phyloP scores from a whole-genome alignment of 2,113 vertebrate species.

The Pipra filicauda region DNA sequence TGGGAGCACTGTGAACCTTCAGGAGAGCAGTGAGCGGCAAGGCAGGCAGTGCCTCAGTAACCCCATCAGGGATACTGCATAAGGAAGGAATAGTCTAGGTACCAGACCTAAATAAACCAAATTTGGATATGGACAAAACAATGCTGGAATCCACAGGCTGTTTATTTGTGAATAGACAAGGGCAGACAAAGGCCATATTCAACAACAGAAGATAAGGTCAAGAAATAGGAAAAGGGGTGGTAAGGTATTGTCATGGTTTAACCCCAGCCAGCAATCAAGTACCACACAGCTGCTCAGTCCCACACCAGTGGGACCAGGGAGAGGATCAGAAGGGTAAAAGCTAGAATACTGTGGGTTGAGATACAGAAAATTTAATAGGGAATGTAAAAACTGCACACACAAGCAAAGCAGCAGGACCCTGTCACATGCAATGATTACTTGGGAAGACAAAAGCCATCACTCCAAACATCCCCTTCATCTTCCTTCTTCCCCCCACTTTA shows the following conservation, averaged over 20 bases:
- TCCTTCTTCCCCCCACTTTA: rapidly evolving
- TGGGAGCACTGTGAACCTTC: rapidly evolving
- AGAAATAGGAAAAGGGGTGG: background rate
- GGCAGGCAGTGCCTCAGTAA: background rate
- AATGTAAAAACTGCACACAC: background rate
- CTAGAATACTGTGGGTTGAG: background rate
- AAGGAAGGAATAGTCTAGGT: background rate
- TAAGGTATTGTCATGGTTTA: background rate
- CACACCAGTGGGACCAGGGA: no score
- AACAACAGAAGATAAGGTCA: background rate
- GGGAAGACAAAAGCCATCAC: rapidly evolving
- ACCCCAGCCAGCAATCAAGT: background rate
- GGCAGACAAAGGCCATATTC: background rate
- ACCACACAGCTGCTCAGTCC: background rate
- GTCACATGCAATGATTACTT: rapidly evolving
- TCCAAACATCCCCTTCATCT: background rate
- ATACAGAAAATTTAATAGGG: background rate
- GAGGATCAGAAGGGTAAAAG: background rate
- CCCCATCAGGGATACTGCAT: rapidly evolving
- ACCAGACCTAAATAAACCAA: background rate
- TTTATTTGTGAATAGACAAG: background rate
- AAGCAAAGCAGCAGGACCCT: background rate
- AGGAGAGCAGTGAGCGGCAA: background rate
- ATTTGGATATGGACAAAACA: background rate
- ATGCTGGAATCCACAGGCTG: background rate